phyloP scores from a whole-genome alignment of 30 jellyfish, hydroid and myxozoan species.

The Aurelia aurita complex sp. Pacific region DNA sequence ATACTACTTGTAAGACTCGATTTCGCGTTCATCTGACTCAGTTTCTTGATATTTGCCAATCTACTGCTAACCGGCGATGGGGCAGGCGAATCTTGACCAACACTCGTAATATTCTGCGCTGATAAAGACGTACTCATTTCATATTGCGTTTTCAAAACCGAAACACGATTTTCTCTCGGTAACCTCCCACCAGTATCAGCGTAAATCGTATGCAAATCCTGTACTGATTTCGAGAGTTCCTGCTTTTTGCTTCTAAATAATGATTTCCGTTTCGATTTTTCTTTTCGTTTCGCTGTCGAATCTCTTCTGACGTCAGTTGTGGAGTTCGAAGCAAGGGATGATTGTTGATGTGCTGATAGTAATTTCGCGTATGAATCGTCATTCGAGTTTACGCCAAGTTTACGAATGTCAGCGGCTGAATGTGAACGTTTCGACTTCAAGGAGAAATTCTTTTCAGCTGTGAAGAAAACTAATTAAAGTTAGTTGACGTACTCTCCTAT shows the following conservation, averaged over 20 bases:
- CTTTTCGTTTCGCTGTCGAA: neutral
- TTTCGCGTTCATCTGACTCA: neutral
- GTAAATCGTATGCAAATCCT: neutral
- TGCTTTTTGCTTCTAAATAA: constrained; percentile 11
- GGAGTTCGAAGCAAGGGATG: constrained; percentile 12
- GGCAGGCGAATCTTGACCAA: neutral
- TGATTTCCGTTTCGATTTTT: constrained; percentile 2
- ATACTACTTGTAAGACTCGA: neutral
- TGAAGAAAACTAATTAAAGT: neutral
- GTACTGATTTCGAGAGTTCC: constrained; percentile 5
- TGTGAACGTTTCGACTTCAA: constrained; percentile 34
- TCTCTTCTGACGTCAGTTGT: neutral
- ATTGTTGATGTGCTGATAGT: neutral
- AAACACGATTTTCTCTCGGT: constrained; percentile 23
- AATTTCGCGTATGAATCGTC: constrained; percentile 12
- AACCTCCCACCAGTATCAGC: neutral
- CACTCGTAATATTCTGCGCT: neutral
- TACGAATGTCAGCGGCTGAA: constrained; percentile 29
- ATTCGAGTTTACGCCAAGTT: constrained; percentile 18
- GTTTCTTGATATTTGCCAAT: neutral
- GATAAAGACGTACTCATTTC: neutral
- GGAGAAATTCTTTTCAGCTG: constrained; percentile 1
- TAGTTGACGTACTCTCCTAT: too few species aligned
- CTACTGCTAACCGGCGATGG: neutral
- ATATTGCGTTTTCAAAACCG: constrained; percentile 1